These are phyloP conservation scores for Drosophila baimaii DNA, from an alignment of 1,140 invertebrate species.

Conservation along the genomic window DNA sequence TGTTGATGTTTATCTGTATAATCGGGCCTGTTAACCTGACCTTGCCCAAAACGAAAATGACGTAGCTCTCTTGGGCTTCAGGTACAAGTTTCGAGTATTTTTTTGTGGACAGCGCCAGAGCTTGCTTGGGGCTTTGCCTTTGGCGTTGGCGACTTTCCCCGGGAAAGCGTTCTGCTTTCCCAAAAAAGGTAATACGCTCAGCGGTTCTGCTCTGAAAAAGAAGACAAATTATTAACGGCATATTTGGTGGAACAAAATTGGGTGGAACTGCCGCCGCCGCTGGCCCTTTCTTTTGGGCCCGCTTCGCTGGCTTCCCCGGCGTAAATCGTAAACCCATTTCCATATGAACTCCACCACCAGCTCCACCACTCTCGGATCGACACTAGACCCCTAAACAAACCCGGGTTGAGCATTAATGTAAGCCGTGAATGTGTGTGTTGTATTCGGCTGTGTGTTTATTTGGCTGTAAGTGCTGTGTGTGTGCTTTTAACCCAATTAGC, in stretches of 20 bases:
- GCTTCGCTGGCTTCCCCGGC: slow-evolving; percentile 39
- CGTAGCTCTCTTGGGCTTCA: slow-evolving; percentile 10
- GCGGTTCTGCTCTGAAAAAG: slow-evolving; percentile 73
- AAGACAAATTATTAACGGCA: slow-evolving; percentile 77
- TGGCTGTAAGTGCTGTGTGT: slow-evolving; percentile 9
- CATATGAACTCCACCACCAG: slow-evolving; percentile 18
- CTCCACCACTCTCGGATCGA: slow-evolving; percentile 31
- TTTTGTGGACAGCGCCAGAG: not conserved
- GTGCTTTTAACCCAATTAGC: slow-evolving; percentile 79
- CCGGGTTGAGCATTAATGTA: slow-evolving; percentile 39
- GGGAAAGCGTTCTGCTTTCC: slow-evolving; percentile 50
- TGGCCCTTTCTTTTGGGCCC: slow-evolving; percentile 62
- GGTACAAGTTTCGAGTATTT: slow-evolving; percentile 25
- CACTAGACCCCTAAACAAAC: slow-evolving; percentile 25
- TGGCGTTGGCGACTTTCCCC: slow-evolving; percentile 17
- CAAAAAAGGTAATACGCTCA: slow-evolving; percentile 22
- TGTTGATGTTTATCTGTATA: slow-evolving; percentile 48
- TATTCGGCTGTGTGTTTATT: slow-evolving; percentile 26
- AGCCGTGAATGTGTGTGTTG: slow-evolving; percentile 32
- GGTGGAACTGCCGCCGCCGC: slow-evolving; percentile 58
- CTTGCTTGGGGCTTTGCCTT: not conserved
- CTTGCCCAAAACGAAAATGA: slow-evolving; percentile 48
- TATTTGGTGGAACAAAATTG: slow-evolving; percentile 58
- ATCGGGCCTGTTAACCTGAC: slow-evolving; percentile 51
- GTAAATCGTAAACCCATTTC: slow-evolving; percentile 37